These are phyloP conservation scores for Cyanoderma ruficeps DNA, from an alignment of 2,113 vertebrate genomes.

Conservation along the genomic window DNA sequence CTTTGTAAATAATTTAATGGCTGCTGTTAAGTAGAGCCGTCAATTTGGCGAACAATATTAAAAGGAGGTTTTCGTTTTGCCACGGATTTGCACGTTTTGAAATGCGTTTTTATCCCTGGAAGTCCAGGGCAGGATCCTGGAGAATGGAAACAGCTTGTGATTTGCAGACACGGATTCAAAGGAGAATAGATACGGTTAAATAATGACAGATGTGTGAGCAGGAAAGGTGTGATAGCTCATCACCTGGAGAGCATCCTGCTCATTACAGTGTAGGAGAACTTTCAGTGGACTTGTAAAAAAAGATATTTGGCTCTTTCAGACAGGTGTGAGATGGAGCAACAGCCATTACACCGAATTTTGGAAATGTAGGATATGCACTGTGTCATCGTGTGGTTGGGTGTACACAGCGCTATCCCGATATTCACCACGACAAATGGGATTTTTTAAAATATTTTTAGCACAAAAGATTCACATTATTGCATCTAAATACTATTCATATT, in stretches of 20 bases:
- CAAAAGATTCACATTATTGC: not conserved
- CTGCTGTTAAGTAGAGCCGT: conserved; percentile 71
- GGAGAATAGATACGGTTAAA: conserved; percentile 24
- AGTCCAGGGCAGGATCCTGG: conserved; percentile 34
- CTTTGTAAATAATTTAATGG: conserved; percentile 77
- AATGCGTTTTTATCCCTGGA: conserved; percentile 56
- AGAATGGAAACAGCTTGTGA: not conserved
- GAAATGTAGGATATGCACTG: not conserved
- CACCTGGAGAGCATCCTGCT: not conserved
- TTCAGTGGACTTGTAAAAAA: not conserved
- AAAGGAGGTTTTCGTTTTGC: conserved; percentile 67
- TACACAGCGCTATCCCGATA: not conserved
- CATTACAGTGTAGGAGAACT: not conserved
- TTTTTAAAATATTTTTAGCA: not conserved
- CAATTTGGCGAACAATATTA: conserved; percentile 65
- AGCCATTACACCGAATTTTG: not conserved
- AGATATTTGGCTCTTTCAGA: not conserved
- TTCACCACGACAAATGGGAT: not conserved
- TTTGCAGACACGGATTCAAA: conserved; percentile 38
- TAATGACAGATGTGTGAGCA: not conserved
- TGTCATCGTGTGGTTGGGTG: not conserved
- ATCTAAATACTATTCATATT: not conserved
- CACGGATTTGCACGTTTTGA: conserved; percentile 35
- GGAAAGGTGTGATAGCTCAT: not conserved
- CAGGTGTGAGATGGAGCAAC: not conserved